Evolutionary conservation across 2,113 vertebrate species (phyloP).

Genomic region (Vanacampus margaritifer): DNA sequence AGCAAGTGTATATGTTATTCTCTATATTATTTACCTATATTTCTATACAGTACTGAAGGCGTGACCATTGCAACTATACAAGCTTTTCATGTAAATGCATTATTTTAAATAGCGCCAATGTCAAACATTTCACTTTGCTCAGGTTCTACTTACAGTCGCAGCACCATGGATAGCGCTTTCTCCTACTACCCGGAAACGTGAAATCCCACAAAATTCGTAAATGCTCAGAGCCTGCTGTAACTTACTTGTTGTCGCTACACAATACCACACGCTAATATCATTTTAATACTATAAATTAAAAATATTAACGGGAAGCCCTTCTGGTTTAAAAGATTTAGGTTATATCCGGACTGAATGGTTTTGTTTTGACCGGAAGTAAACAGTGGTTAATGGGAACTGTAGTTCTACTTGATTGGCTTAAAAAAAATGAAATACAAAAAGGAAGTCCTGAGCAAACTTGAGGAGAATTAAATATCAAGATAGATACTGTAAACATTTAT

Average conservation of each 20-base stretch:
- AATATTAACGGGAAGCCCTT: no score
- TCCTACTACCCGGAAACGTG: conserved; percentile 39
- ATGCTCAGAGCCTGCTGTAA: no score
- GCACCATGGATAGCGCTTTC: conserved; percentile 61
- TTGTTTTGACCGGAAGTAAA: conserved; percentile 15
- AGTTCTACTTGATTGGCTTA: conserved; percentile 16
- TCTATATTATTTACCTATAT: neutral
- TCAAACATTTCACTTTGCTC: neutral
- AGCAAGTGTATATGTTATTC: neutral
- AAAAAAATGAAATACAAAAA: no score
- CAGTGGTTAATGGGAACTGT: conserved; percentile 38
- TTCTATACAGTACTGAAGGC: neutral
- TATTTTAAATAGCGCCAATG: neutral
- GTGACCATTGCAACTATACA: neutral
- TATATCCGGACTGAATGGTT: neutral
- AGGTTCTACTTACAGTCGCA: conserved; percentile 39
- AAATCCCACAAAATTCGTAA: conserved; percentile 38
- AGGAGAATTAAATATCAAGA: no score
- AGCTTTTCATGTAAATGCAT: neutral
- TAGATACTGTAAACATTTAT: no score
- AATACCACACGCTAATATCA: neutral
- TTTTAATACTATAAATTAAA: neutral
- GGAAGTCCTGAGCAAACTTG: neutral
- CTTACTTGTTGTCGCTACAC: neutral
- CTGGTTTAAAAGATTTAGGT: neutral